These are phyloP conservation scores for Paraplagusia blochii DNA, from an alignment of 2,113 vertebrate genomes.

Conservation along the genomic window DNA sequence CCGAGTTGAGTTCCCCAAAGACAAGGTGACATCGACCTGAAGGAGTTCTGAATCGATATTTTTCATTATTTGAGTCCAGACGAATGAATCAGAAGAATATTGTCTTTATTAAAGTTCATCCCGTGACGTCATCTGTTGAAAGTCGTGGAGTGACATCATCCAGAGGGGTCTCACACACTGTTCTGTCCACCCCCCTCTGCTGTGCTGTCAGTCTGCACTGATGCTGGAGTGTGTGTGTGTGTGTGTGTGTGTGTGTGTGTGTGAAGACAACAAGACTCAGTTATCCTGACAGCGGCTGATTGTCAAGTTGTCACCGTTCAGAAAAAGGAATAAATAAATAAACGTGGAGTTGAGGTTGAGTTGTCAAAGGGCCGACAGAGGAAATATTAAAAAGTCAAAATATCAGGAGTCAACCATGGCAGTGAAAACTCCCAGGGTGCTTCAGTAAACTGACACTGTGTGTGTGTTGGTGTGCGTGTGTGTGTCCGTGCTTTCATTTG, in stretches of 20 bases:
- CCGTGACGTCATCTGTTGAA: conserved; percentile 44
- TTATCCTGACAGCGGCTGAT: not conserved
- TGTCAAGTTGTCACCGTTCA: conserved; percentile 1
- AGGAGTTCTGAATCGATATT: conserved; percentile 74
- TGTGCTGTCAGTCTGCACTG: not conserved
- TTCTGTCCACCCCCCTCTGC: not conserved
- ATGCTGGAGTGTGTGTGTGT: not conserved
- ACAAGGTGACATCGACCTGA: conserved; percentile 67
- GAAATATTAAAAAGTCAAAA: conserved; percentile 1
- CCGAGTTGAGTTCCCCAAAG: conserved; percentile 48
- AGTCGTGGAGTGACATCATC: conserved; percentile 34
- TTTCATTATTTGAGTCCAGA: conserved; percentile 78
- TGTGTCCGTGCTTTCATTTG: not conserved
- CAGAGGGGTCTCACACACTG: conserved; percentile 15
- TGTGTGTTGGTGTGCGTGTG: conserved; percentile 10
- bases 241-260: not conserved
- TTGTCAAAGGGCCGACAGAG: not conserved
- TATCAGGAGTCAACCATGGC: not conserved
- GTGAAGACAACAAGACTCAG: not conserved
- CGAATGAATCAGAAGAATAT: conserved; percentile 66
- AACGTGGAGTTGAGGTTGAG: conserved; percentile 1
- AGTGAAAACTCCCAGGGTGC: not conserved
- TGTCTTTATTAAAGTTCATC: conserved; percentile 79
- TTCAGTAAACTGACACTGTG: not conserved
- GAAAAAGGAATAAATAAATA: not conserved